These are phyloP conservation scores for Thinocorus orbignyianus DNA, from an alignment of 2,113 vertebrate genomes.

Conservation along the genomic window DNA sequence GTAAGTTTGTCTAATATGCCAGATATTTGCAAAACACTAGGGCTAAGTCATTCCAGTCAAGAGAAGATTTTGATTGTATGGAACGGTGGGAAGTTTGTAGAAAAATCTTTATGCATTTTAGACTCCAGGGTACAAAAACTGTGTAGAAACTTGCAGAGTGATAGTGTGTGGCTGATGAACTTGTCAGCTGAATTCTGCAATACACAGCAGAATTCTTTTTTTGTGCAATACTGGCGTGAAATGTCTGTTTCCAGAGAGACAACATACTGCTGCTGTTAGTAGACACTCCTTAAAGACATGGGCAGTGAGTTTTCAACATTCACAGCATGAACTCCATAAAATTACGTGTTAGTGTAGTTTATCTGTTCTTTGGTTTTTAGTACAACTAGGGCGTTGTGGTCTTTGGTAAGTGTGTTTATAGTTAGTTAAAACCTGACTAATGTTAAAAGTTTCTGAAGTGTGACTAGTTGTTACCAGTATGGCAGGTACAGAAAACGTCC, in stretches of 20 bases:
- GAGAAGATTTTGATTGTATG: neutral
- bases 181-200: neutral
- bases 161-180: neutral
- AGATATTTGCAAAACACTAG: neutral
- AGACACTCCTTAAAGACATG: neutral
- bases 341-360: neutral
- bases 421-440: neutral
- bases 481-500: neutral
- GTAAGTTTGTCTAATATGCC: neutral
- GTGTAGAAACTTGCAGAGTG: neutral
- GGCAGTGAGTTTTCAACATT: neutral
- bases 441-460: neutral
- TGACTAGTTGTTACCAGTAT: neutral
- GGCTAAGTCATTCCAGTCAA: neutral
- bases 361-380: neutral
- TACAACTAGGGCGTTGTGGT: neutral
- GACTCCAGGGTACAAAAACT: neutral
- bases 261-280: neutral
- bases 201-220: neutral
- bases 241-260: neutral
- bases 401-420: neutral
- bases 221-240: neutral
- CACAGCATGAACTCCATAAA: neutral
- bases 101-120: neutral
- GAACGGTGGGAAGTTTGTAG: neutral